Evolutionary conservation across 2,113 vertebrate genomes (phyloP).

Genomic region (Aix galericulata): DNA sequence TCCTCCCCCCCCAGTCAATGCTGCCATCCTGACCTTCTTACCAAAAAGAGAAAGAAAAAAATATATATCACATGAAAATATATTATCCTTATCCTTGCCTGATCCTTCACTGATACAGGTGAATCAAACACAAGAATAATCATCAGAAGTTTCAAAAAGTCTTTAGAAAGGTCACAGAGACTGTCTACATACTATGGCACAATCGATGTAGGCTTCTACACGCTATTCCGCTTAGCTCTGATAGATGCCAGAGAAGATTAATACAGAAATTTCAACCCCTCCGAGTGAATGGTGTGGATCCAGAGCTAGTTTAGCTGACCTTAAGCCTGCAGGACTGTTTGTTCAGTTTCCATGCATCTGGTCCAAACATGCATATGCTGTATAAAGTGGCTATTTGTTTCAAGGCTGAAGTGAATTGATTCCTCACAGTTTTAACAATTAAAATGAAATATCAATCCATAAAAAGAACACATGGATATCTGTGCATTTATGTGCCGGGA

Average conservation of each 20-base stretch:
- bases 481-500: conserved; percentile 74
- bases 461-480: conserved; percentile 58
- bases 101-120: conserved; percentile 71
- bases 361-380: conserved; percentile 48
- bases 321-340: conserved; percentile 51
- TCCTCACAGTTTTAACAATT: conserved; percentile 80
- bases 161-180: conserved; percentile 61
- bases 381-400: conserved; percentile 77
- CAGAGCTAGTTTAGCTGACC: conserved; percentile 20
- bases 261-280: not conserved
- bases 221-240: not conserved
- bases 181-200: conserved; percentile 58
- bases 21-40: not conserved
- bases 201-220: conserved; percentile 52
- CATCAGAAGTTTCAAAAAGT: conserved; percentile 54
- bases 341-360: conserved; percentile 42
- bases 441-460: conserved; percentile 42
- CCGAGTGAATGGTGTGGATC: not conserved
- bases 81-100: conserved; percentile 67
- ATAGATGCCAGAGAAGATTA: not conserved
- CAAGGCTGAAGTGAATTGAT: conserved; percentile 76
- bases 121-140: conserved; percentile 70
- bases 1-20: not conserved
- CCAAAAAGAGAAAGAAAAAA: conserved; percentile 14
- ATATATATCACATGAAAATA: conserved; percentile 58